Base-by-base conservation (phyloP, 2,113 vertebrate genomes). In the Zosterops borbonicus region DNA sequence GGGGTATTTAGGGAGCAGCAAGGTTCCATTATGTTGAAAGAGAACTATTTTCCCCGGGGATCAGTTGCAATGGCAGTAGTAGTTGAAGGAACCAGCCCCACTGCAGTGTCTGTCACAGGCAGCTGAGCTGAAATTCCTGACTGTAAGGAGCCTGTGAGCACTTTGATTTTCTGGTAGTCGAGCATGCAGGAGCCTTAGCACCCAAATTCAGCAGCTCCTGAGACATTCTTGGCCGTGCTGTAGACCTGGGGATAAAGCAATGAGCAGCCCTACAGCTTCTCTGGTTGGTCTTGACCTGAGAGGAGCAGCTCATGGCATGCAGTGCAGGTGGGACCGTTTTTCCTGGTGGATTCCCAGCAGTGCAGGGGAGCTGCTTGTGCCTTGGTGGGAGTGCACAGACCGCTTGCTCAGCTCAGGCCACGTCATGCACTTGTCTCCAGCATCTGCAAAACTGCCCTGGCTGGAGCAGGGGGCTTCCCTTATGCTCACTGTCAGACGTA, bases 251-350 rank as follows among this genome's bases (percentile, higher is more conserved):
- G 62, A 20, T 13, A 53, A 67, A 82, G 24, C 42, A 7, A 0
- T 4, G 12, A 89, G 41, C 41, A 64, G 49, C 33, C 3, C 3
- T 23, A 2, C 1, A 1, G 41, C 35, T 77, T 25, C 28, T 28
- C 35, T 31, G 53, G 25, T 35, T 35, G 18, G 52, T 14, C 23
- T 55, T 59, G 58, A 49, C 27, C 39, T 1, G 1, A 6, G 42
- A 42, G 41, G 21, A 75, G 41, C 25, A 28, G 92, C 46, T 29
- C 3, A 2, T 4, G 27, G 70, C 1, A 1, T 3, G 35, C 0
- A 4, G 44, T 0, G 0, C 37, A 25, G 53, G 25, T 1, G 0
- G 19, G 63, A 55, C 12, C 0, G 0, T 49, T 70, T 62, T 67
- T 24, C 75, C 67, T 18, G 28, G 3, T 35, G 60, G 50, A 15